Evolutionary conservation across 2,113 vertebrate species (phyloP).

Genomic region (Ceuthmochares aereus): DNA sequence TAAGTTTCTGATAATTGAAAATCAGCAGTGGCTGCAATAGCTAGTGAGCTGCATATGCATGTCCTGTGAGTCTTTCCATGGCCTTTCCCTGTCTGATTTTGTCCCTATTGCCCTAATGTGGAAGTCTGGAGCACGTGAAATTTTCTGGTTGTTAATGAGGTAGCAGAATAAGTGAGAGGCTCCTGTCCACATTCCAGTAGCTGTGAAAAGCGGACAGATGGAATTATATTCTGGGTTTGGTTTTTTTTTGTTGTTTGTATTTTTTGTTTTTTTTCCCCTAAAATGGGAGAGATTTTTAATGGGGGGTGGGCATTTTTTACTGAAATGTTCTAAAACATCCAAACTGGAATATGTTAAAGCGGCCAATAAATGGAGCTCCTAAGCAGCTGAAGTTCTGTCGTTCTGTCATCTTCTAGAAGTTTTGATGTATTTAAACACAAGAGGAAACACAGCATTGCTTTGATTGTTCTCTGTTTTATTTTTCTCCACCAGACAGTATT

Average conservation of each 20-base stretch:
- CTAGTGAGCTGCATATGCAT: background rate
- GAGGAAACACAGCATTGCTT: background rate
- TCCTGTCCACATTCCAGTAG: background rate
- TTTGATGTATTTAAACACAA: background rate
- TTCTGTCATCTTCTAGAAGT: background rate
- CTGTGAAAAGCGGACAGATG: background rate
- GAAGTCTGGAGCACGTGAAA: background rate
- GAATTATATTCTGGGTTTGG: background rate
- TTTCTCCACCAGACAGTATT: background rate
- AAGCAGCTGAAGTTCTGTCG: background rate
- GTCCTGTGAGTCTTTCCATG: background rate
- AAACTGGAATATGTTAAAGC: background rate
- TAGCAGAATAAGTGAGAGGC: background rate
- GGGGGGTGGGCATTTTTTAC: background rate
- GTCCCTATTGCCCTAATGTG: background rate
- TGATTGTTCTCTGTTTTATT: background rate
- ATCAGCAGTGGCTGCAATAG: background rate
- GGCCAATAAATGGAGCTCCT: background rate
- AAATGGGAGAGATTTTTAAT: background rate
- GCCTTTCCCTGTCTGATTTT: background rate
- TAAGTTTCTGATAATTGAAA: background rate
- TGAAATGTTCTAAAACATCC: background rate
- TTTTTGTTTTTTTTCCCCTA: background rate
- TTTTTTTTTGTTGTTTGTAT: too few relatives aligned
- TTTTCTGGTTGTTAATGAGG: background rate